Percentiles rank a stretch among this genome's conserved stretches.
phyloP scores from a whole-genome alignment of 2,888 invertebrate species.

The Epirrhoe tristata region DNA sequence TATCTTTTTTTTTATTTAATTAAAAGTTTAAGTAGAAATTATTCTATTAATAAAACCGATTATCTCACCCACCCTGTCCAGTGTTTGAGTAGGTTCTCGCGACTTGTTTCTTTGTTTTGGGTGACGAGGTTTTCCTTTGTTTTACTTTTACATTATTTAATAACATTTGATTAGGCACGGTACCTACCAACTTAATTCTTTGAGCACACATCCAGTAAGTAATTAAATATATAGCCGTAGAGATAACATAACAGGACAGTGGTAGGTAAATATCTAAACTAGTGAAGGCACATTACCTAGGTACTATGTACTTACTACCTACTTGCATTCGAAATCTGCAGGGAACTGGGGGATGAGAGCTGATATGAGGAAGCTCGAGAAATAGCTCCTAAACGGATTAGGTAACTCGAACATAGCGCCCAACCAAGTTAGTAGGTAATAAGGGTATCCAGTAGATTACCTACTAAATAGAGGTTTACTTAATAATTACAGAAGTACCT shows the following conservation, averaged over 20 bases:
- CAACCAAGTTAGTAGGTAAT: background rate
- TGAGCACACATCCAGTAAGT: background rate
- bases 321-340: conserved; percentile 3
- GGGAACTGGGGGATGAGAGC: background rate
- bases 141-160: conserved; percentile 8
- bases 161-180: background rate
- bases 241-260: background rate
- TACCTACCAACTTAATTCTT: background rate
- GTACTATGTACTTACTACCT: background rate
- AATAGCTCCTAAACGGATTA: background rate
- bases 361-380: conserved; percentile 2
- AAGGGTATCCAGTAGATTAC: too few species aligned
- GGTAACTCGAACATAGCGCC: background rate
- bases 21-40: too few species aligned
- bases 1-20: too few species aligned
- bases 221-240: background rate
- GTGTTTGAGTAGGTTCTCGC: conserved; percentile 3
- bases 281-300: background rate
- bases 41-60: background rate
- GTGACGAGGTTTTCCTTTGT: conserved; percentile 8
- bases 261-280: background rate
- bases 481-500: too few species aligned
- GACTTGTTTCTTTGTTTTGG: conserved; percentile 16
- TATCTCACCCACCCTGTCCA: conserved; percentile 1
- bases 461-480: too few species aligned